Percentiles rank a stretch among this genome's conserved stretches.
Conservation (phyloP, 2,113 vertebrate species). For the Hucho hucho region DNA sequence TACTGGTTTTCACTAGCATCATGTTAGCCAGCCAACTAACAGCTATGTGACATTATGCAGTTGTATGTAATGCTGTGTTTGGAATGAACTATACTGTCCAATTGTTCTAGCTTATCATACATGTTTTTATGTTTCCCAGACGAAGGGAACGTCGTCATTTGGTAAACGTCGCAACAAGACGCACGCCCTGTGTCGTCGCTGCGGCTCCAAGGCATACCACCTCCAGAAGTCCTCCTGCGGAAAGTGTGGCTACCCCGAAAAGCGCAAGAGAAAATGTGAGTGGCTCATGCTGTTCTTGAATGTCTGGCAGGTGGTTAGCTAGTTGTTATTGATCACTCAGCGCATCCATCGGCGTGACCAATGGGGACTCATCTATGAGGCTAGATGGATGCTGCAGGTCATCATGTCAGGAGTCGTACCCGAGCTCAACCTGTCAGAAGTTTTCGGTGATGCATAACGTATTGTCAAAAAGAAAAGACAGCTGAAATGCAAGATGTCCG, state of each 20-base stretch:
- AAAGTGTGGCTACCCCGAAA: slow-evolving; percentile 95
- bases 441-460: neutral
- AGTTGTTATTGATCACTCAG: no score
- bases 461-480: no score
- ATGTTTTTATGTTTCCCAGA: slow-evolving; percentile 67
- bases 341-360: no score
- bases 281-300: slow-evolving; percentile 16
- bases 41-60: neutral
- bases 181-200: slow-evolving; percentile 95
- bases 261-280: slow-evolving; percentile 99
- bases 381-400: neutral
- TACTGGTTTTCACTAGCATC: neutral
- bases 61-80: neutral
- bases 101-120: neutral
- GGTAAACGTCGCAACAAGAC: slow-evolving; percentile 98
- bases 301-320: neutral
- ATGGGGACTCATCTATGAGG: no score
- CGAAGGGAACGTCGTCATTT: slow-evolving; percentile 97
- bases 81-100: neutral
- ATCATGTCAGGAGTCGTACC: neutral
- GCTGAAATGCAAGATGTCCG: no score
- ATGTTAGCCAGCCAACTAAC: neutral
- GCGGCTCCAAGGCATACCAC: slow-evolving; percentile 95
- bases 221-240: slow-evolving; percentile 96
- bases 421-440: neutral